Percentiles rank a stretch among this genome's conserved stretches.
These are phyloP conservation scores for Oscheius onirici DNA, from an alignment of 2,888 invertebrate genomes.

Conservation along the genomic window DNA sequence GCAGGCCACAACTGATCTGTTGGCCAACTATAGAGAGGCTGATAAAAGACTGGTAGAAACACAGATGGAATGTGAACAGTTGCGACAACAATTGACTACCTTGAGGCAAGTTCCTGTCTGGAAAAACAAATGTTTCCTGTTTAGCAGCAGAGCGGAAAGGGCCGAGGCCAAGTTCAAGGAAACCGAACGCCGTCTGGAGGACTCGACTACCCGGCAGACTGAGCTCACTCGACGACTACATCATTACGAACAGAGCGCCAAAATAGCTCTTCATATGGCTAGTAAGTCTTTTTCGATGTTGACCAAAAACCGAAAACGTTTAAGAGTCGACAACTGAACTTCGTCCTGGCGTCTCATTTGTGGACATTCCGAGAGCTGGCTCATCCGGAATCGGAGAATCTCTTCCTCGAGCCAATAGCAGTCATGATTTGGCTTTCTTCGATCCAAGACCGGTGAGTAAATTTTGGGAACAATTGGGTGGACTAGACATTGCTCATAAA, in stretches of 20 bases:
- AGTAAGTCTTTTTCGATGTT: slow-evolving; percentile 13
- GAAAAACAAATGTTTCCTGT: slow-evolving; percentile 14
- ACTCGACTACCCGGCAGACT: slow-evolving; percentile 28
- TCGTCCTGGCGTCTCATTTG: slow-evolving; percentile 26
- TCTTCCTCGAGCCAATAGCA: slow-evolving; percentile 10
- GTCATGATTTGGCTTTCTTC: slow-evolving; percentile 9
- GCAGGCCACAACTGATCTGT: slow-evolving; percentile 27
- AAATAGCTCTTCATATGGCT: slow-evolving; percentile 30
- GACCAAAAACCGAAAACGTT: neutral
- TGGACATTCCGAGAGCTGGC: slow-evolving; percentile 19
- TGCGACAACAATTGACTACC: slow-evolving; percentile 19
- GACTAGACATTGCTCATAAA: no score
- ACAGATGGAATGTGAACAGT: slow-evolving; percentile 33
- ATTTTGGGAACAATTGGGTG: neutral
- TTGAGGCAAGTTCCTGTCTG: slow-evolving; percentile 14
- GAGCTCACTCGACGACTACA: slow-evolving; percentile 28
- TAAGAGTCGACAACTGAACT: slow-evolving; percentile 18
- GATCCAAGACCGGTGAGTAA: slow-evolving; percentile 17
- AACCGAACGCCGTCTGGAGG: slow-evolving; percentile 19
- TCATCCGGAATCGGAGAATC: slow-evolving; percentile 15
- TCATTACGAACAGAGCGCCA: slow-evolving; percentile 34
- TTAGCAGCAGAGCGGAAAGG: slow-evolving; percentile 44
- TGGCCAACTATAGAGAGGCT: slow-evolving; percentile 32
- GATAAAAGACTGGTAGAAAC: slow-evolving; percentile 8
- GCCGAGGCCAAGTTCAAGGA: slow-evolving; percentile 30